phyloP scores from a whole-genome alignment of 2,797 vertebrate genomes.

The Ptychadena robeensis region DNA sequence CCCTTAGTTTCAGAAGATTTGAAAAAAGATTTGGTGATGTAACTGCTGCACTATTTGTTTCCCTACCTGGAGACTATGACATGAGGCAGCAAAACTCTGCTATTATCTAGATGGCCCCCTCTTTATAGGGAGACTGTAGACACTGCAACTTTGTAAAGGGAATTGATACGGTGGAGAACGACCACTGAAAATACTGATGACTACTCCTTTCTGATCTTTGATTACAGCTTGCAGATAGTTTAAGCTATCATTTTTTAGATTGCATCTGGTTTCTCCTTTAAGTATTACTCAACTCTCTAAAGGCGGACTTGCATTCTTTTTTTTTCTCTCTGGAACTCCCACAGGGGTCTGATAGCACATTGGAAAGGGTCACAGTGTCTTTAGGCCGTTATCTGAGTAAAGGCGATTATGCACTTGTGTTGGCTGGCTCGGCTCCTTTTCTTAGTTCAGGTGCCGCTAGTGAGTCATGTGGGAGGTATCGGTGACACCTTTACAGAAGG shows the following conservation, averaged over 20 bases:
- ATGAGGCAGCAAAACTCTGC: too few relatives aligned
- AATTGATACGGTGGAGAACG: not conserved
- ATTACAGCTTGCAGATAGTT: not conserved
- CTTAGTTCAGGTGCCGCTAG: constrained; percentile 26
- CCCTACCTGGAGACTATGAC: too few relatives aligned
- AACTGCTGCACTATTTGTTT: too few relatives aligned
- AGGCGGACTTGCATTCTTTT: not conserved
- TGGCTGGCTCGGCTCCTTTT: constrained; percentile 8
- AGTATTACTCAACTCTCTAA: not conserved
- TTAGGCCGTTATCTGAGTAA: constrained; percentile 16
- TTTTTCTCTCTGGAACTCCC: not conserved
- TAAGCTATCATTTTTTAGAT: not conserved
- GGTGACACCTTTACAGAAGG: constrained; percentile 41
- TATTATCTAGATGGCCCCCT: too few relatives aligned
- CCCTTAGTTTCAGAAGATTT: not conserved
- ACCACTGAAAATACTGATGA: not conserved
- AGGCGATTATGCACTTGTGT: constrained; percentile 12
- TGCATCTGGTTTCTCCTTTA: not conserved
- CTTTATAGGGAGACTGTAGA: too few relatives aligned
- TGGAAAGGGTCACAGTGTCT: constrained; percentile 14
- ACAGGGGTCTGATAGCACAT: not conserved
- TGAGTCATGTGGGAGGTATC: constrained; percentile 40
- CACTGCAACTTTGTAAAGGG: too few relatives aligned
- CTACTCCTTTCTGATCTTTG: not conserved
- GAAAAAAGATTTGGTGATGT: too few relatives aligned